Evolutionary conservation across 2,797 vertebrate genomes (phyloP).

Genomic region (Carapus acus): DNA sequence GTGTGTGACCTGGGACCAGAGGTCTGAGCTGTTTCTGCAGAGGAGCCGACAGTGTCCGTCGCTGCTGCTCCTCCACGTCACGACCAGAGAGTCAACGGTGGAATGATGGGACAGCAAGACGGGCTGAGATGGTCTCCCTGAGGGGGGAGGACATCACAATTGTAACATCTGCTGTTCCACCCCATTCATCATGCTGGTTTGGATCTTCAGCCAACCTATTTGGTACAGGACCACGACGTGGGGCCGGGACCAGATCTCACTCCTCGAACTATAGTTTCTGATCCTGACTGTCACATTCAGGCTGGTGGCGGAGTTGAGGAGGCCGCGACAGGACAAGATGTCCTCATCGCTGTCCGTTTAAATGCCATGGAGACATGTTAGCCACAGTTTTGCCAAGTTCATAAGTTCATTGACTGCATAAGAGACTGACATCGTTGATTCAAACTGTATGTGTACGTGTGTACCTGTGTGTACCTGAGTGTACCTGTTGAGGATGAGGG

Average conservation of each 20-base stretch:
- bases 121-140: slow-evolving; percentile 33
- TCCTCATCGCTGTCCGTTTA: accelerated
- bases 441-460: neutral
- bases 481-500: slow-evolving; percentile 41
- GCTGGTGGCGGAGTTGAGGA: neutral
- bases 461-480: no score
- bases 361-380: neutral
- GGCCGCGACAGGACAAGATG: neutral
- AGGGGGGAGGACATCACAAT: slow-evolving; percentile 1
- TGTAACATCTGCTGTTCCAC: neutral
- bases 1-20: slow-evolving; percentile 40
- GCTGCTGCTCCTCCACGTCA: slow-evolving; percentile 21
- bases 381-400: neutral
- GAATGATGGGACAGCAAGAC: neutral
- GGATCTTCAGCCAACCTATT: slow-evolving; percentile 6
- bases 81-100: slow-evolving; percentile 14
- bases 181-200: neutral
- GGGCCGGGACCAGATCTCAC: slow-evolving; percentile 35
- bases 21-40: neutral
- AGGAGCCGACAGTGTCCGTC: slow-evolving; percentile 23
- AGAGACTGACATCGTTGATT: neutral
- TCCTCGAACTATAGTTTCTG: neutral
- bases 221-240: accelerated
- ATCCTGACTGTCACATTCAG: slow-evolving; percentile 29
- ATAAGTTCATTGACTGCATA: neutral